Percentiles rank a stretch among this genome's conserved stretches.
These are phyloP conservation scores for Rhizoglyphus robini DNA, from an alignment of 1,140 invertebrate genomes.

Conservation along the genomic window DNA sequence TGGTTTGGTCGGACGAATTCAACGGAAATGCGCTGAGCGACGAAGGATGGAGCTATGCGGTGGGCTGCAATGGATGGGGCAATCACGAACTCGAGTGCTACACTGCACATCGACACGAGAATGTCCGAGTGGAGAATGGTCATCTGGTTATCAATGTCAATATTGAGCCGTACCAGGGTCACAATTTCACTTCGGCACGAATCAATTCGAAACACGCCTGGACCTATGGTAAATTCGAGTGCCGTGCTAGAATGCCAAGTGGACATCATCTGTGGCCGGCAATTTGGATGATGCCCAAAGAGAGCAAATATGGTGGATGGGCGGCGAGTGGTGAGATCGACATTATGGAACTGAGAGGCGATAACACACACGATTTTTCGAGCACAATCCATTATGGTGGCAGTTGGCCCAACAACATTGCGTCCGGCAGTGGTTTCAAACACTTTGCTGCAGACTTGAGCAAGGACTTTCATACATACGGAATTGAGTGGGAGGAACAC, in stretches of 20 bases:
- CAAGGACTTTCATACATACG: conserved; percentile 31
- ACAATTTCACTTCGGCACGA: conserved; percentile 15
- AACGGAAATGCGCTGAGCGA: conserved; percentile 1
- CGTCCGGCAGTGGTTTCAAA: conserved; percentile 1
- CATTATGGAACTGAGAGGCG: conserved; percentile 13
- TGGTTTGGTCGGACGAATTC: conserved; percentile 23
- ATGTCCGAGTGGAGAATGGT: too few species aligned
- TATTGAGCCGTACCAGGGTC: neutral
- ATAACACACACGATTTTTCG: neutral
- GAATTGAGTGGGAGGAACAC: conserved; percentile 30
- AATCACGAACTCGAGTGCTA: conserved; percentile 13
- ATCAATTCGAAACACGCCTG: conserved; percentile 14
- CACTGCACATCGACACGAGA: neutral
- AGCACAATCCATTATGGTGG: conserved; percentile 16
- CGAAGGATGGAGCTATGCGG: conserved; percentile 21
- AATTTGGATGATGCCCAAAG: conserved; percentile 11
- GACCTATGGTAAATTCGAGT: conserved; percentile 16
- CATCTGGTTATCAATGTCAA: too few species aligned
- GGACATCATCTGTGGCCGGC: conserved; percentile 15
- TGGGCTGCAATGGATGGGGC: conserved; percentile 17
- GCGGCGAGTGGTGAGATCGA: conserved; percentile 15
- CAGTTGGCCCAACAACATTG: conserved; percentile 5
- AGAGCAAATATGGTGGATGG: conserved; percentile 5
- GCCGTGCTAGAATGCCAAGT: conserved; percentile 10
- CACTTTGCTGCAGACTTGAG: neutral